These are phyloP conservation scores for Brotula barbata DNA, from an alignment of 2,797 vertebrate species.

Conservation along the genomic window DNA sequence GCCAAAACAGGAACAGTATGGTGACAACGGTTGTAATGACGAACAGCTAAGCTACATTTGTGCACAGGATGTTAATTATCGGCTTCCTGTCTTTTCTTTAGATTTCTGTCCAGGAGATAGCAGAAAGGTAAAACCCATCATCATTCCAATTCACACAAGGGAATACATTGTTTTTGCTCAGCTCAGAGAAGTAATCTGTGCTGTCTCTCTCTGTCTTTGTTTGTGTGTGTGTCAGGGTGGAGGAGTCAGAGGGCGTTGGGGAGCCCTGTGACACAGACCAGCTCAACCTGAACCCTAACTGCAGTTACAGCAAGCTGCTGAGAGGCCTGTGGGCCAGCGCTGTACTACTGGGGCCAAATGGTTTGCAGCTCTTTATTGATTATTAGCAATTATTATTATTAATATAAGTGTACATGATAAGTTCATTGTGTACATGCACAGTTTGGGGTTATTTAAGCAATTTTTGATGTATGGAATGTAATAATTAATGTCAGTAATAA, in stretches of 20 bases:
- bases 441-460: too few species aligned
- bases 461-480: too few species aligned
- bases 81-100: slow-evolving; percentile 64
- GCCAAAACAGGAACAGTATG: slow-evolving; percentile 6
- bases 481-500: too few species aligned
- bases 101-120: slow-evolving; percentile 83
- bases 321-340: slow-evolving; percentile 87
- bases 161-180: background rate
- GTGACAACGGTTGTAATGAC: slow-evolving; percentile 3
- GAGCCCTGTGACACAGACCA: slow-evolving; percentile 89
- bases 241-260: slow-evolving; percentile 89
- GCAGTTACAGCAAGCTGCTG: slow-evolving; percentile 87
- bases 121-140: slow-evolving; percentile 83
- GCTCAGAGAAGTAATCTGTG: slow-evolving; percentile 1
- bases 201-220: slow-evolving; percentile 12
- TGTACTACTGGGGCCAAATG: slow-evolving; percentile 81
- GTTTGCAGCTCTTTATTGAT: slow-evolving; percentile 70
- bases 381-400: too few species aligned
- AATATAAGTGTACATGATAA: too few species aligned
- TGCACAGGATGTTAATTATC: slow-evolving; percentile 17
- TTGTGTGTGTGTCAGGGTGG: slow-evolving; percentile 76
- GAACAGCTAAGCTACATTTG: slow-evolving; percentile 8
- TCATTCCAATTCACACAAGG: background rate
- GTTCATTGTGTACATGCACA: too few species aligned
- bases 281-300: slow-evolving; percentile 85